Conservation (phyloP, 2,888 invertebrate species). For the Cepaea hortensis region DNA sequence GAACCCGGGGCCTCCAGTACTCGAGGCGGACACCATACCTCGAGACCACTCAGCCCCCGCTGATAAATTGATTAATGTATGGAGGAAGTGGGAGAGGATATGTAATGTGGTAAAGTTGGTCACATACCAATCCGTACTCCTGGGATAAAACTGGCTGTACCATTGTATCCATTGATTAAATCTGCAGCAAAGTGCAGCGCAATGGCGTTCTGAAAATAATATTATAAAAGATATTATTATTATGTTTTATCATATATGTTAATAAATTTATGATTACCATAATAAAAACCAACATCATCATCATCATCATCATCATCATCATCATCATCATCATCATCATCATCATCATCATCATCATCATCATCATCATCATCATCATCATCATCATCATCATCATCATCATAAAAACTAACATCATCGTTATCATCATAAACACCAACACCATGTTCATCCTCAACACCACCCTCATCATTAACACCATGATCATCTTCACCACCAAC, state of each 20-base stretch:
- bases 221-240: not conserved
- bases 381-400: too few species aligned
- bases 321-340: not conserved
- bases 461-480: too few species aligned
- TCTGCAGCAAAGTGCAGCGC: conserved; percentile 22
- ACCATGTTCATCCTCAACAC: too few species aligned
- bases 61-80: too few species aligned
- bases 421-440: too few species aligned
- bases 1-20: too few species aligned
- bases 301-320: not conserved
- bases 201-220: conserved; percentile 18
- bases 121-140: conserved; percentile 33
- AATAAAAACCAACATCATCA: too few species aligned
- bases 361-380: not conserved
- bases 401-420: too few species aligned
- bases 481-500: too few species aligned
- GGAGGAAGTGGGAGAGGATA: not conserved
- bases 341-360: not conserved
- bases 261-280: not conserved
- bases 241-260: not conserved
- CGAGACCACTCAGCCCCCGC: too few species aligned
- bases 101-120: not conserved
- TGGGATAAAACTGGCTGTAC: conserved; percentile 23
- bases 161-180: conserved; percentile 20
- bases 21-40: too few species aligned